Percentiles rank a stretch among this genome's conserved stretches.
Conservation (phyloP, 2,888 invertebrate species). For the Eumerus sabulonum region DNA sequence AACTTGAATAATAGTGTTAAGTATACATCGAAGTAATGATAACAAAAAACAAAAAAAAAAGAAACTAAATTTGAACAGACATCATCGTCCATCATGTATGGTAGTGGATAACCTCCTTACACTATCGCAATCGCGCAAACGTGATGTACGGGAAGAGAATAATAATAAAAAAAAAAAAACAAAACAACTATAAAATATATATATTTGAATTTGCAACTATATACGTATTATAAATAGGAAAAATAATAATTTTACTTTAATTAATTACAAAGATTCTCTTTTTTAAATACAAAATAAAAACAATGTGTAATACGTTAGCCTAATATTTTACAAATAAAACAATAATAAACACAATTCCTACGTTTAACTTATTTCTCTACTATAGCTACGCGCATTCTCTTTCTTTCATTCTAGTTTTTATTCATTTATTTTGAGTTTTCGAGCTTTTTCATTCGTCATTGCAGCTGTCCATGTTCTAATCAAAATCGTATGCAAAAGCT, state of each 20-base stretch:
- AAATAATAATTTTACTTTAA: conserved; percentile 42
- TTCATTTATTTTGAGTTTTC: background rate
- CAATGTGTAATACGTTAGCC: conserved; percentile 29
- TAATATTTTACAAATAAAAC: conserved; percentile 63
- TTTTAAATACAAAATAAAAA: conserved; percentile 63
- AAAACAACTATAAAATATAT: conserved; percentile 36
- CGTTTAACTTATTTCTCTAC: conserved; percentile 45
- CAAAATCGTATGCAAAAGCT: too few species aligned
- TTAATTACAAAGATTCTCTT: conserved; percentile 47
- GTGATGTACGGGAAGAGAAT: conserved; percentile 29
- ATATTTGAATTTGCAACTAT: conserved; percentile 35
- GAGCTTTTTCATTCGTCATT: background rate
- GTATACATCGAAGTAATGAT: too few species aligned
- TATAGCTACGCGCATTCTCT: conserved; percentile 22
- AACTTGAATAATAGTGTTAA: too few species aligned
- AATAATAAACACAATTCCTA: conserved; percentile 53
- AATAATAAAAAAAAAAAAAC: conserved; percentile 40
- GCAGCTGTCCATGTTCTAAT: too few species aligned
- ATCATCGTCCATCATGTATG: too few species aligned
- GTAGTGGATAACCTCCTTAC: background rate
- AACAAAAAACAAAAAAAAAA: background rate
- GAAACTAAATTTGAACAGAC: background rate
- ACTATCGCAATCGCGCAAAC: conserved; percentile 25
- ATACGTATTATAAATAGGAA: conserved; percentile 40
- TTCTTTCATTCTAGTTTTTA: conserved; percentile 30